Conservation (phyloP, 2,888 invertebrate genomes). For the Prosopocoilus inquinatus region DNA sequence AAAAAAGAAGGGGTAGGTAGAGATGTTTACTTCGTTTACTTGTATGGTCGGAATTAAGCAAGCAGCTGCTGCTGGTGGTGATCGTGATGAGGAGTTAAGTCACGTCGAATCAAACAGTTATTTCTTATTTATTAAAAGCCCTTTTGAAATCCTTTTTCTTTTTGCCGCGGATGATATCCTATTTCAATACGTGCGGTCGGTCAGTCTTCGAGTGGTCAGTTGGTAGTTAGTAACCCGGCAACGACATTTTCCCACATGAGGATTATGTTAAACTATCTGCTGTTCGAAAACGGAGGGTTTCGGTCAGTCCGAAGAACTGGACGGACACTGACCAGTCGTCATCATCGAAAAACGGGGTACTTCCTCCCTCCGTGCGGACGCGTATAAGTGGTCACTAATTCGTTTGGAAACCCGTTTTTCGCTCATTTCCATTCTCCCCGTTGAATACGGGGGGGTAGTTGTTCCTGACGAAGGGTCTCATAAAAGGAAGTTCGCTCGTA, state of each 20-base stretch:
- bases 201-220: conserved; percentile 21
- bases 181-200: conserved; percentile 18
- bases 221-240: conserved; percentile 24
- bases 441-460: neutral
- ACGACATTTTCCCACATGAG: conserved; percentile 27
- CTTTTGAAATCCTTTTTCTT: conserved; percentile 20
- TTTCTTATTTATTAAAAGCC: too few relatives aligned
- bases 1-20: too few relatives aligned
- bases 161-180: conserved; percentile 23
- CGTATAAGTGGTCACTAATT: conserved; percentile 25
- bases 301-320: conserved; percentile 19
- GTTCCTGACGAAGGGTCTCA: neutral
- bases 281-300: conserved; percentile 20
- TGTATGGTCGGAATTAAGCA: neutral
- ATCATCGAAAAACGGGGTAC: conserved; percentile 22
- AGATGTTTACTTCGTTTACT: neutral
- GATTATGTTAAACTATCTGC: conserved; percentile 27
- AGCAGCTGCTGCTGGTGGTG: too few relatives aligned
- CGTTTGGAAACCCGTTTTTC: conserved; percentile 23
- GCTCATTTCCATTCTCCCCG: neutral
- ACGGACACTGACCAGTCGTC: conserved; percentile 22
- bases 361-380: conserved; percentile 14
- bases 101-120: too few relatives aligned
- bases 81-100: too few relatives aligned
- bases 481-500: too few relatives aligned